phyloP scores from a whole-genome alignment of 2,797 vertebrate species.

The Argentina silus region DNA sequence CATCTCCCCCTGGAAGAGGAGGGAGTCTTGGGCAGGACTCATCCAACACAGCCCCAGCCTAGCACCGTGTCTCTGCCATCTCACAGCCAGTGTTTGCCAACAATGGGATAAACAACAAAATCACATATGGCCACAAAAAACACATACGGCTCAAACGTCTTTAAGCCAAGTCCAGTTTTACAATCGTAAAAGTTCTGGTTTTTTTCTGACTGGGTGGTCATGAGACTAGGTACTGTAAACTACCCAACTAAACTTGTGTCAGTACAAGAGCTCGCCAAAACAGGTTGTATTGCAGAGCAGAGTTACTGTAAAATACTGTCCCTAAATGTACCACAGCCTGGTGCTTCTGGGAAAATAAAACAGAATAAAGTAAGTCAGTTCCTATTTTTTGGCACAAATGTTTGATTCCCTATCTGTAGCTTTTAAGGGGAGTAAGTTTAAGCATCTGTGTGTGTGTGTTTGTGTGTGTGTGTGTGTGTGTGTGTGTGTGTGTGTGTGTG shows the following conservation, averaged over 20 bases:
- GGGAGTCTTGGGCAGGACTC: conserved; percentile 51
- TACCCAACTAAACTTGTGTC: too few relatives aligned
- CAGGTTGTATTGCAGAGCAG: too few relatives aligned
- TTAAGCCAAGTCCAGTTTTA: conserved; percentile 16
- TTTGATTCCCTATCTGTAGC: conserved; percentile 29
- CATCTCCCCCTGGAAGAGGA: conserved; percentile 56
- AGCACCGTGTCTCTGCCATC: conserved; percentile 44
- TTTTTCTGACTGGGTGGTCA: too few relatives aligned
- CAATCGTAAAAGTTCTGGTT: background rate
- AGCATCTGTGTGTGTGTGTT: background rate
- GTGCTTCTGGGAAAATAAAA: background rate
- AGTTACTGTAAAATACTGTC: too few relatives aligned
- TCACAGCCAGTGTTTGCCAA: conserved; percentile 51
- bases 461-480: conserved; percentile 8
- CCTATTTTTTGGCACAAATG: background rate
- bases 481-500: background rate
- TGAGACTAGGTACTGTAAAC: too few relatives aligned
- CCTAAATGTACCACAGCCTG: too few relatives aligned
- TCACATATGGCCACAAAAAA: conserved; percentile 54
- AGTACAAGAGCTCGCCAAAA: too few relatives aligned
- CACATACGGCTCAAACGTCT: conserved; percentile 44
- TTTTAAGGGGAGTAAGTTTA: background rate
- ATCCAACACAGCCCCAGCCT: conserved; percentile 38
- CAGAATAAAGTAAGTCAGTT: background rate
- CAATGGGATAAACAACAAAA: conserved; percentile 48